A percentile compares a stretch with the other conserved stretches of the same genome.
These are phyloP conservation scores for Lepus oiostolus DNA, from an alignment of 2,797 vertebrate genomes.

Conservation along the genomic window DNA sequence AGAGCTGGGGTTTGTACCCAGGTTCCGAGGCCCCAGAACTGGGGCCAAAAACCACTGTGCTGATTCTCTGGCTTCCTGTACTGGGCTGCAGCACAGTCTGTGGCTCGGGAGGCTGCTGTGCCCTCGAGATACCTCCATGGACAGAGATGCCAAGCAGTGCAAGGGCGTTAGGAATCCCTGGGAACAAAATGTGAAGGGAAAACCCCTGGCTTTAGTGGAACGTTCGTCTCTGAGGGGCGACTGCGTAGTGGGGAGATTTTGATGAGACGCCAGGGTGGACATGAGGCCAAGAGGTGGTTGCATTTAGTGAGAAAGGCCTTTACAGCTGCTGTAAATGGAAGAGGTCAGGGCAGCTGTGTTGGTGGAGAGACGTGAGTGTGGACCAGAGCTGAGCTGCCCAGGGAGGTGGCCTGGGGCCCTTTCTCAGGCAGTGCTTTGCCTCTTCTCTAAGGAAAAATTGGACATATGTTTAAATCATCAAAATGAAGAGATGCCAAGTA, in stretches of 20 bases:
- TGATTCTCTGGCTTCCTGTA: background rate
- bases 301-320: background rate
- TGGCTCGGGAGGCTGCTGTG: background rate
- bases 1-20: background rate
- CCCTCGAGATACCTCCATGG: background rate
- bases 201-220: background rate
- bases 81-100: background rate
- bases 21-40: background rate
- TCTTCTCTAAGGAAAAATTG: background rate
- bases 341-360: background rate
- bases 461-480: background rate
- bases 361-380: background rate
- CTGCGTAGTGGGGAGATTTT: background rate
- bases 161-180: background rate
- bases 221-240: background rate
- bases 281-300: background rate
- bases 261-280: background rate
- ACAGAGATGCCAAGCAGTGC: background rate
- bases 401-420: background rate
- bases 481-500: background rate
- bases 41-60: rapidly evolving
- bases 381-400: too few relatives aligned
- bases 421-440: background rate
- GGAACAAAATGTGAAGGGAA: background rate
- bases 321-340: background rate